Evolutionary conservation across 2,888 invertebrate species (phyloP), one percentile per base, ranked within the genome.

Genomic region (Sarcophaga subvicina): DNA sequence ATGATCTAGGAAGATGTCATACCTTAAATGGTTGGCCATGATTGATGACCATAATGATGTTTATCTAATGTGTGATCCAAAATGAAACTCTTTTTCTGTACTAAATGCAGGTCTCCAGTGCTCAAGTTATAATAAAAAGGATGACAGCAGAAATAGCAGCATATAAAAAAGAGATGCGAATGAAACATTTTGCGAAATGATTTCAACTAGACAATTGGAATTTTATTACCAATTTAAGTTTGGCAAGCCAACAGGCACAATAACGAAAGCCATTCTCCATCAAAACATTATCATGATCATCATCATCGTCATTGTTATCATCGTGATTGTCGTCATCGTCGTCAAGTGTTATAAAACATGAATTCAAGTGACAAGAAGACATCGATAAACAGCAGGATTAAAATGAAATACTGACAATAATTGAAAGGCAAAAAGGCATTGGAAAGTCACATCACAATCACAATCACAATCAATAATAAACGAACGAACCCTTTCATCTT

Each of bases 41-140:
- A 87, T 87, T 87, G 84, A 87, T 87, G 81, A 73, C 84, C 81
- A 87, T 87, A 84, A 87, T 87, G 81, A 84, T 79, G 84, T 81
- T 87, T 87, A 82, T 82, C 84, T 84, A 85, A 87, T 82, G 81
- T 87, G 69, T 71, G 87, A 87, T 85, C 87, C 87, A 82, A 87
- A 79, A 79, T 71, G 79, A 82, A 37, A 54, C 84, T 84, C 78
- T 85, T 87, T 79, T 82, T 84, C 59, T 76, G 47, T 64, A 67
- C 84, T 85, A 82, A 84, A 84, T 82, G 47, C 81, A 81, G 54
- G 81, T 82, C 84, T 85, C 84, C 59, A 71, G 75, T 69, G 81
- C 81, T 54, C 54, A 69, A 79, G 75, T 70, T 71, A 20, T 17
- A 64, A 22, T 12, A 59, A 69, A 72, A 80, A 70, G 70, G 64